These are phyloP conservation scores for Natator depressus DNA, from an alignment of 2,113 vertebrate genomes.

Conservation along the genomic window DNA sequence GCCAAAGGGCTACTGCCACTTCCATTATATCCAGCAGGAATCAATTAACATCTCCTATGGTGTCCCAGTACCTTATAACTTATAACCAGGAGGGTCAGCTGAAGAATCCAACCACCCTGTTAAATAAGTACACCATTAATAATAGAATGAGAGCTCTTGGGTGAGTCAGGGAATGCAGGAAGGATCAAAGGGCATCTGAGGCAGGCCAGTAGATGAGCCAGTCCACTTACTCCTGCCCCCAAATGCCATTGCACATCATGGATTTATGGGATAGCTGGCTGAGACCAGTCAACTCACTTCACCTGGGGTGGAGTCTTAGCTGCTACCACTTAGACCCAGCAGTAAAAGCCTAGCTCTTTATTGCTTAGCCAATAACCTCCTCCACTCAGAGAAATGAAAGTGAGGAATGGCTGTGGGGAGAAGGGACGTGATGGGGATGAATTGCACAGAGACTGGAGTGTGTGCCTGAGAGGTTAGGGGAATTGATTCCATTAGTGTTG, in stretches of 20 bases:
- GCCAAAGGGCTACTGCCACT: background rate
- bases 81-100: background rate
- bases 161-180: background rate
- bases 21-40: background rate
- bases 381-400: background rate
- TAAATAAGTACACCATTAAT: background rate
- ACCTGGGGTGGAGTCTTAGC: background rate
- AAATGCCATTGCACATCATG: background rate
- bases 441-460: background rate
- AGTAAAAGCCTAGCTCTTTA: background rate
- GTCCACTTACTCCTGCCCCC: background rate
- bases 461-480: background rate
- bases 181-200: background rate
- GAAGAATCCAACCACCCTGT: background rate
- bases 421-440: background rate
- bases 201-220: background rate
- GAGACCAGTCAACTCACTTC: background rate
- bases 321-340: background rate
- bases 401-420: background rate
- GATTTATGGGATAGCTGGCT: background rate
- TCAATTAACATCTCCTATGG: background rate
- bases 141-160: background rate
- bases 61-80: background rate
- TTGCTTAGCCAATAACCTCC: background rate
- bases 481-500: conserved; percentile 6